Base-by-base conservation (phyloP, 2,113 vertebrate species). In the Aplodontia rufa region DNA sequence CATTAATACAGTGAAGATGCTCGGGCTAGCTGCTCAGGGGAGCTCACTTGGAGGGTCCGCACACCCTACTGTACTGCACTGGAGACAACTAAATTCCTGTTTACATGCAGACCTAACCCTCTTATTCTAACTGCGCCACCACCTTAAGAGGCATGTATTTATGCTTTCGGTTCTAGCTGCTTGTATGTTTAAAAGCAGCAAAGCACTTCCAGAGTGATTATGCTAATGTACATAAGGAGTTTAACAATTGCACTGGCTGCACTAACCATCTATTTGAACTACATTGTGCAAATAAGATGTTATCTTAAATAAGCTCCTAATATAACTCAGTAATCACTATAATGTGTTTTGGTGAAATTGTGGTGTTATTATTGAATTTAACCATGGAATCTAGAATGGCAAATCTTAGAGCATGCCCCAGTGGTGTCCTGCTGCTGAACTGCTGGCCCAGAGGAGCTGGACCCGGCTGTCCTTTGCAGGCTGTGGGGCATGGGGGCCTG, bases 241-340 rank as follows among this genome's bases (percentile, higher is more conserved):
- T 96, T 89, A 98, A 95, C 97, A 86, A 79, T 92, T 74, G 49
- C 49, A n/a, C 83, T 90, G 97, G 96, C 94, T 94, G 92, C 69
- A 4, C 94, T 93, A 97, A 96, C 96, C 94, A 86, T 96, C 96
- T 87, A 93, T 97, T 97, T 96, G 97, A 97, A 90, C 97, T 92
- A 72, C 90, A 40, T 87, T 97, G 94, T 96, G 83, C 90, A 97
- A 98, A 97, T 97, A 97, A 97, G 97, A 97, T 95, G 91, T 95
- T 98, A 97, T 97, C 98, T 98, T 97, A 93, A 96, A 97, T 97
- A 94, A 79, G 83, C 87, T 78, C 96, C 96, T 97, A 90, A 89
- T 84, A 97, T 96, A 98, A 93, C 92, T 96, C 96, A 68, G 87
- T 97, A 97, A 97, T 98, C 96, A 95, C 96, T 95, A 96, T 83